Base-by-base conservation (phyloP, 1,140 invertebrate genomes). In the Lanistes nyassanus region DNA sequence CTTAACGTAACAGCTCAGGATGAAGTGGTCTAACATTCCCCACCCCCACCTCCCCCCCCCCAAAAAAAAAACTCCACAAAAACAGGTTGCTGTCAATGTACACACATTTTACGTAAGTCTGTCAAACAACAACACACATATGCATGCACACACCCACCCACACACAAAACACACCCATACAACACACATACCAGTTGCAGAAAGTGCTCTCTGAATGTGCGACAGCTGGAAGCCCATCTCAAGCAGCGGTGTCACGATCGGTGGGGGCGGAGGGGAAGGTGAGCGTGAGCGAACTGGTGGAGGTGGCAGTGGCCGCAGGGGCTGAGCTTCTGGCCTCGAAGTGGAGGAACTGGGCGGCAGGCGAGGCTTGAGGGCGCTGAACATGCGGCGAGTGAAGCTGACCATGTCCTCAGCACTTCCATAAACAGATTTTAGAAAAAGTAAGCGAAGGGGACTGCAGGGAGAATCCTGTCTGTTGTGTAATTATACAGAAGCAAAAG, bases 221-320 rank as follows among this genome's bases (percentile, higher is more conserved):
- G 88, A 86, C 23, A 92, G 78, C 11, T 90, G 88, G 83, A 93
- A 93, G 68, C 93, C 92, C 92, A 93, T 93, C 84, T 93, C 92
- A 60, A 92, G 83, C 36, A 93, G 84, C 67, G 91, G 91, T n/a
- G 88, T 85, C 4, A 90, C 90, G 42, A 92, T 89, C 19, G 91
- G 90, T 5, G 91, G 90, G 34, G 88, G 87, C 23, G 90, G 87
- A 21, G 90, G 89, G 7, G 90, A 89, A 13, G 88, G 88, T 47
- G 87, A 86, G 13, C 86, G 78, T 16, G 80, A 83, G 58, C 83
- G 77, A 4, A 83, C 75, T 3, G 82, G 83, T n/a, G 77, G 82
- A 31, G 82, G 81, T 37, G 77, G 83, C 56, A 78, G 85, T 47
- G 76, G 80, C 71, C 73, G 78, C 29, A 71, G 64, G 1, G 82